Evolutionary conservation across 2,113 vertebrate genomes (phyloP), one percentile per base, ranked within the genome.

Genomic region (Octodon degus): DNA sequence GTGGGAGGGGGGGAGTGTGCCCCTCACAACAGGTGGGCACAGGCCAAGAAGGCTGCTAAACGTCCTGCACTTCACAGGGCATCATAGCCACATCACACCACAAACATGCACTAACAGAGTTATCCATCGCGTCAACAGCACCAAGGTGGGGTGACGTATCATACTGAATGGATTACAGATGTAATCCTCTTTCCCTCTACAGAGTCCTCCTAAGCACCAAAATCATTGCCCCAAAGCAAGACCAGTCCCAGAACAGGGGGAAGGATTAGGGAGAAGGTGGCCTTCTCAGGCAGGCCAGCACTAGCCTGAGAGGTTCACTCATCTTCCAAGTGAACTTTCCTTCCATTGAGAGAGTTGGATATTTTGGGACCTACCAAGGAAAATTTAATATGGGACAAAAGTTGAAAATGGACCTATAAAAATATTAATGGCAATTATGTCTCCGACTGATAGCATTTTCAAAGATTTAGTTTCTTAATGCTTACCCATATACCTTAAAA

Each of bases 381-480:
- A 96, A 70, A 58, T 65, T 43, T 40, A 74, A 43, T 74, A 63
- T 65, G 79, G 43, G 43, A 67, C 63, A 89, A 72, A 91, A 74
- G 32, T 32, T 84, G 58, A 34, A 91, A 94, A 94, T 81, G 43
- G 0, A 60, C 27, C n/a, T 65, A 91, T 83, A 17, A 82, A 82
- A 82, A 74, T 40, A 68, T 67, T 76, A 87, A 37, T 8, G 81
- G 79, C 47, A 80, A 80, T 89, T 86, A 92, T 24, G 1, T 70
- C 76, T 67, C 40, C 82, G 65, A 76, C 43, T 85, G 58, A 40
- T 72, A 37, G 7, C 76, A 65, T 27, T 72, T 88, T 89, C 82
- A 79, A 24, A 70, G 80, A 89, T 68, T 85, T 72, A 30, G 5
- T 94, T 93, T 79, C 53, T 87, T 77, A 93, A 55, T 84, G 60